These are phyloP conservation scores for Drosophila lacicola DNA, from an alignment of 2,888 invertebrate species.

Conservation along the genomic window DNA sequence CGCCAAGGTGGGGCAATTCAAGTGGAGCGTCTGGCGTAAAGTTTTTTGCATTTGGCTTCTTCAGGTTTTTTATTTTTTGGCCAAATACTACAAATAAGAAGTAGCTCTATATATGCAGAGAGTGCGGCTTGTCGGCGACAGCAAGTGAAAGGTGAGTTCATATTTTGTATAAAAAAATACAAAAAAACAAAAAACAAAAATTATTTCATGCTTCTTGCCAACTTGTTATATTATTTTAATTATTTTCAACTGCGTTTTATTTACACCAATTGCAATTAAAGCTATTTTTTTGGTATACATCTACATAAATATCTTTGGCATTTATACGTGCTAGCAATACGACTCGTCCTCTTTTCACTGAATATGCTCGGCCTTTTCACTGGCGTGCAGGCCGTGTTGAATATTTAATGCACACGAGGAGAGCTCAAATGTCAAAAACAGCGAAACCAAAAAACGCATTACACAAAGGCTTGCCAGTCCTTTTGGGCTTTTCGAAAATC, in stretches of 20 bases:
- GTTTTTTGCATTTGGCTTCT: slow-evolving; percentile 36
- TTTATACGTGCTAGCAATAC: neutral
- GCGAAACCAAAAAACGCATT: slow-evolving; percentile 52
- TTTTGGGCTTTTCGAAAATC: slow-evolving; percentile 57
- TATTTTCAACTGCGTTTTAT: slow-evolving; percentile 51
- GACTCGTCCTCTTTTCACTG: slow-evolving; percentile 7
- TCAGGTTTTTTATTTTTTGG: slow-evolving; percentile 21
- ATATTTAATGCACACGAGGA: slow-evolving; percentile 61
- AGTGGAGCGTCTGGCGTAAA: slow-evolving; percentile 65
- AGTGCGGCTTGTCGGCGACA: slow-evolving; percentile 21
- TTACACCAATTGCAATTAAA: slow-evolving; percentile 44
- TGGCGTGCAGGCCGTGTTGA: slow-evolving; percentile 41
- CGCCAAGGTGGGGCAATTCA: slow-evolving; percentile 39
- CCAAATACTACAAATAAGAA: slow-evolving; percentile 49
- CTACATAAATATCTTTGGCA: slow-evolving; percentile 11
- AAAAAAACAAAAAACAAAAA: neutral
- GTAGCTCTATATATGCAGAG: slow-evolving; percentile 41
- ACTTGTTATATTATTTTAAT: slow-evolving; percentile 54
- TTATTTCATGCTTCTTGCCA: slow-evolving; percentile 12
- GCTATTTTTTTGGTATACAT: slow-evolving; percentile 13
- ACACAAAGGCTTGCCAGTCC: slow-evolving; percentile 63
- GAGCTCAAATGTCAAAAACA: slow-evolving; percentile 74
- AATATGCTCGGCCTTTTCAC: slow-evolving; percentile 26
- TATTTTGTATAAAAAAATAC: neutral
- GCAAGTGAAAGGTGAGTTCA: slow-evolving; percentile 15